phyloP scores from a whole-genome alignment of 2,113 vertebrate genomes.

The Cyanoramphus novaezelandiae region DNA sequence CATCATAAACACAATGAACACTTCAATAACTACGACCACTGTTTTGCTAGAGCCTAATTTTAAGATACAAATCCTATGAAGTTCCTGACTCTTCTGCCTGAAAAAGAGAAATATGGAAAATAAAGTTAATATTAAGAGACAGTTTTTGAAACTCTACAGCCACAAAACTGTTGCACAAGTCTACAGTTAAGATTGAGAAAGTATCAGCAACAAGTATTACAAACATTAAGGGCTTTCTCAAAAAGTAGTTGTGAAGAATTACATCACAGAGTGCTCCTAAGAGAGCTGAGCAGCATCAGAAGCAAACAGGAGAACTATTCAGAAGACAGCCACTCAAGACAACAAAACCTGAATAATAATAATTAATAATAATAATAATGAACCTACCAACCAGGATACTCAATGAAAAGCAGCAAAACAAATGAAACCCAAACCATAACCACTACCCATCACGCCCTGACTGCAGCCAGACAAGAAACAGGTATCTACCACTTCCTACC shows the following conservation, averaged over 20 bases:
- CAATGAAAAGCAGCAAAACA: neutral
- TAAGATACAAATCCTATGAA: neutral
- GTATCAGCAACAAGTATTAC: neutral
- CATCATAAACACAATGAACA: neutral
- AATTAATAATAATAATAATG: neutral
- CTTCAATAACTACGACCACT: neutral
- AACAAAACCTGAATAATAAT: neutral
- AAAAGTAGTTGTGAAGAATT: neutral
- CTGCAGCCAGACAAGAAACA: neutral
- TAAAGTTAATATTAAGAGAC: neutral
- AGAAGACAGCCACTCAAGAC: neutral
- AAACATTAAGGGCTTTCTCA: neutral
- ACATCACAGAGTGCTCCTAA: rapidly evolving
- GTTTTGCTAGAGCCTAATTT: neutral
- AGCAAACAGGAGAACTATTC: neutral
- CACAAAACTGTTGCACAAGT: neutral
- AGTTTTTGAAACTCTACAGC: neutral
- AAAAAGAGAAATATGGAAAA: neutral
- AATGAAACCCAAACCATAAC: neutral
- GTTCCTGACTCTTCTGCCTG: neutral
- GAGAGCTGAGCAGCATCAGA: neutral
- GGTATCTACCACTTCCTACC: neutral
- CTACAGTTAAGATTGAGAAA: neutral
- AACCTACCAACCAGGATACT: neutral
- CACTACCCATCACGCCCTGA: neutral